A percentile compares a stretch with the other conserved stretches of the same genome.
These are phyloP conservation scores for Abscondita cerata DNA, from an alignment of 2,888 invertebrate species.

Conservation along the genomic window DNA sequence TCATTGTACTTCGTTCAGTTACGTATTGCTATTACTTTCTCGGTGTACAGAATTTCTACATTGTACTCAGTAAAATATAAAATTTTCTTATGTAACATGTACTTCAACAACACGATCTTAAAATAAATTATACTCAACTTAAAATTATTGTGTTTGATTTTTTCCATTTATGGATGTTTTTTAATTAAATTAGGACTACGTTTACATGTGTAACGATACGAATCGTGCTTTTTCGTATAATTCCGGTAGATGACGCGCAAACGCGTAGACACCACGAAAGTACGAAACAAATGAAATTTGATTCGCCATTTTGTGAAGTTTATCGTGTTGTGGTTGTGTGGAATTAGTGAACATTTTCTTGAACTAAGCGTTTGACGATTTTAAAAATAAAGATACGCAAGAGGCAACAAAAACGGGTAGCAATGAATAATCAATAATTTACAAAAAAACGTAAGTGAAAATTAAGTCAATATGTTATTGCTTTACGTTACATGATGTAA, in stretches of 20 bases:
- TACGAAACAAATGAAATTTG: not conserved
- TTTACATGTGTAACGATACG: too few relatives aligned
- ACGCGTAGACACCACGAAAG: not conserved
- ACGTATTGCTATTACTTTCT: too few relatives aligned
- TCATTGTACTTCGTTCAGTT: too few relatives aligned
- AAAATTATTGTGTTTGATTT: too few relatives aligned
- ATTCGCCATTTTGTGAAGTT: conserved; percentile 4
- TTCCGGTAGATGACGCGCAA: not conserved
- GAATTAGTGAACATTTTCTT: conserved; percentile 3
- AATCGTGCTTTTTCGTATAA: not conserved
- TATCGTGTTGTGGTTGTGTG: conserved; percentile 3
- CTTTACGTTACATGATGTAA: conserved; percentile 5
- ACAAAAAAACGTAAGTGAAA: conserved; percentile 1
- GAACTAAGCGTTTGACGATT: conserved; percentile 6
- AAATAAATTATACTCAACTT: too few relatives aligned
- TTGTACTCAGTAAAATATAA: too few relatives aligned
- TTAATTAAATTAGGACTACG: too few relatives aligned
- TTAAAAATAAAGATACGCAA: conserved; percentile 2
- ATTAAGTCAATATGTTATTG: conserved; percentile 15
- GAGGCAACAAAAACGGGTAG: not conserved
- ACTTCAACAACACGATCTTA: too few relatives aligned
- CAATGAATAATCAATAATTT: not conserved
- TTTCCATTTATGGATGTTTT: too few relatives aligned
- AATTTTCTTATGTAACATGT: too few relatives aligned
- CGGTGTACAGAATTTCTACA: too few relatives aligned